Conservation (phyloP, 2,113 vertebrate genomes). For the Indicator maculatus region DNA sequence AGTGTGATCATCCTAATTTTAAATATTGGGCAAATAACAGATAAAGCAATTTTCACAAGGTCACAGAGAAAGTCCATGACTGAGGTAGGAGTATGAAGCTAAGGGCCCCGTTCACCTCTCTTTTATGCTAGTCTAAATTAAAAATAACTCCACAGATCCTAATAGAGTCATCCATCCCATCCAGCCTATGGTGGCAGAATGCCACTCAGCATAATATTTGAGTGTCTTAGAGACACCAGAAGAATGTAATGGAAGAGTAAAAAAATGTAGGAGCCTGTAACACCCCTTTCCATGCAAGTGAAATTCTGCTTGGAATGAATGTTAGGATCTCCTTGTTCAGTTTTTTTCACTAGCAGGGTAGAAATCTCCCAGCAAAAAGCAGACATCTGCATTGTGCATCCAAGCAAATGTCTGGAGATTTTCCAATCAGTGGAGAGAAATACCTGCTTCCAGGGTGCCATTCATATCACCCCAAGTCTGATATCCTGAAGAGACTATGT, state of each 20-base stretch:
- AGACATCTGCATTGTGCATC: not conserved
- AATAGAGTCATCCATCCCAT: slow-evolving; percentile 8
- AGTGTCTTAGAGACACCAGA: not conserved
- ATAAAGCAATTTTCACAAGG: slow-evolving; percentile 33
- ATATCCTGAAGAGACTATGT: not conserved
- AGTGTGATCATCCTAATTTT: slow-evolving; percentile 31
- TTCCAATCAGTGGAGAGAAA: not conserved
- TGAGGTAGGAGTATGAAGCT: slow-evolving; percentile 15
- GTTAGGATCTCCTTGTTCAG: not conserved
- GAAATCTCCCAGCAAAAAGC: not conserved
- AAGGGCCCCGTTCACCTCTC: not conserved
- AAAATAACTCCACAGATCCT: slow-evolving; percentile 24
- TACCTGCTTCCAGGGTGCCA: not conserved
- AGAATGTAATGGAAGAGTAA: not conserved
- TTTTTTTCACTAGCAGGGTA: not conserved
- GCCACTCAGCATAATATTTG: not conserved
- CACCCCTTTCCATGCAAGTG: not conserved
- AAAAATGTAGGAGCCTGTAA: not conserved
- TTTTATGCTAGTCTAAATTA: slow-evolving; percentile 36
- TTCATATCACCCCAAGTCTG: not conserved
- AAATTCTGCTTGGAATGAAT: not conserved
- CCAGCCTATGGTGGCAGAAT: not conserved
- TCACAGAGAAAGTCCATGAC: not conserved
- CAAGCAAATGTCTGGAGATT: not conserved
- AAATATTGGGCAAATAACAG: not conserved